These are phyloP conservation scores for Danaus chrysippus DNA, from an alignment of 2,888 invertebrate species.

Conservation along the genomic window DNA sequence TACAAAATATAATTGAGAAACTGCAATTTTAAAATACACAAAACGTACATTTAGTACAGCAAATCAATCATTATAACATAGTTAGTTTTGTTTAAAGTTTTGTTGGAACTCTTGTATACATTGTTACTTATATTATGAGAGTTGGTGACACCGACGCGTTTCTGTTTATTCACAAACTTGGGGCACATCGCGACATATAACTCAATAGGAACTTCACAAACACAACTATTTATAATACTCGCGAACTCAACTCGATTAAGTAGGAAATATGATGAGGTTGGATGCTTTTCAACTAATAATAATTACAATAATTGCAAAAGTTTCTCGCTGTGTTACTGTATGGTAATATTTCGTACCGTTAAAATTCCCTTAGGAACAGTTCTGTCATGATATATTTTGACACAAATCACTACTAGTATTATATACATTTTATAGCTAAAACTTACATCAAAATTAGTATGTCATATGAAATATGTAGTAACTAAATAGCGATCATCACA, in stretches of 20 bases:
- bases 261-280: conserved; percentile 70
- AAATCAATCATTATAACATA: too few relatives aligned
- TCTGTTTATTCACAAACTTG: conserved; percentile 32
- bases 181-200: conserved; percentile 50
- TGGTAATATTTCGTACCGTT: conserved; percentile 47
- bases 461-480: background rate
- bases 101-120: conserved; percentile 1
- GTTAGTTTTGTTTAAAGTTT: too few relatives aligned
- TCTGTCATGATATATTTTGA: conserved; percentile 2
- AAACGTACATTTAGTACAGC: too few relatives aligned
- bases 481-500: background rate
- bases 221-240: conserved; percentile 65
- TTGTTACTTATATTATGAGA: conserved; percentile 7
- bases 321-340: conserved; percentile 62
- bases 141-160: conserved; percentile 10
- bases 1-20: too few relatives aligned
- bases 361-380: conserved; percentile 20
- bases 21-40: too few relatives aligned
- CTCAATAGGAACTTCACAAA: conserved; percentile 56
- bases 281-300: conserved; percentile 68
- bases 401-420: background rate
- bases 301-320: conserved; percentile 76
- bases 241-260: conserved; percentile 66
- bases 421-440: background rate
- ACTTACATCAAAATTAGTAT: background rate